A percentile compares a stretch with the other conserved stretches of the same genome.
phyloP scores from a whole-genome alignment of 2,113 vertebrate genomes.

The Aleadryas rufinucha region DNA sequence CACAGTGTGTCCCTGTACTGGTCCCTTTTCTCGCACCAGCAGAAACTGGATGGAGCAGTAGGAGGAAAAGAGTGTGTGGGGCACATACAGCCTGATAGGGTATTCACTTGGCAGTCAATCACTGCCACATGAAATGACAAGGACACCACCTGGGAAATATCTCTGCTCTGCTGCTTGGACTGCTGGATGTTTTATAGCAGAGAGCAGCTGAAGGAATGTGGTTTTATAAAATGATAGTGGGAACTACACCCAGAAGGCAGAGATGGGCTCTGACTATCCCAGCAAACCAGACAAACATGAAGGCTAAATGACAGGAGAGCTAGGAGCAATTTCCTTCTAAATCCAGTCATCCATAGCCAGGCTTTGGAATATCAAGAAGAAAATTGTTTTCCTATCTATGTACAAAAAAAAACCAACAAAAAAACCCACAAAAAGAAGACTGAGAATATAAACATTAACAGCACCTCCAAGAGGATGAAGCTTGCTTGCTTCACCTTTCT shows the following conservation, averaged over 20 bases:
- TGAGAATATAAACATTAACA: background rate
- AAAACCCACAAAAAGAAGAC: background rate
- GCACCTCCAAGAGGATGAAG: background rate
- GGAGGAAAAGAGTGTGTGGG: background rate
- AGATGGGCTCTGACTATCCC: background rate
- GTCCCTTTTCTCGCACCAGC: background rate
- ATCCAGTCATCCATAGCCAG: background rate
- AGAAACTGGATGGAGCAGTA: background rate
- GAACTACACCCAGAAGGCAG: background rate
- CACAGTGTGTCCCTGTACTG: background rate
- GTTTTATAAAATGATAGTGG: background rate
- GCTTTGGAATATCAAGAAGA: background rate
- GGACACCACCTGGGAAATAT: conserved; percentile 8
- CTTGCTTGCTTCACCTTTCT: background rate
- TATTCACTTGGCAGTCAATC: background rate
- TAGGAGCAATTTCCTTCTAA: background rate
- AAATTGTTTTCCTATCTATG: background rate
- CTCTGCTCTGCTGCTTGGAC: background rate
- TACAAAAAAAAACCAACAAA: too few relatives aligned
- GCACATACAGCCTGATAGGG: background rate
- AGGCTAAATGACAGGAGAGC: background rate
- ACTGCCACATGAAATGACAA: background rate
- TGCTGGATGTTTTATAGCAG: background rate
- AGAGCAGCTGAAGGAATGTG: background rate
- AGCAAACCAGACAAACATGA: background rate